These are phyloP conservation scores for Drosophila gunungcola DNA, from an alignment of 1,140 invertebrate genomes.

Conservation along the genomic window DNA sequence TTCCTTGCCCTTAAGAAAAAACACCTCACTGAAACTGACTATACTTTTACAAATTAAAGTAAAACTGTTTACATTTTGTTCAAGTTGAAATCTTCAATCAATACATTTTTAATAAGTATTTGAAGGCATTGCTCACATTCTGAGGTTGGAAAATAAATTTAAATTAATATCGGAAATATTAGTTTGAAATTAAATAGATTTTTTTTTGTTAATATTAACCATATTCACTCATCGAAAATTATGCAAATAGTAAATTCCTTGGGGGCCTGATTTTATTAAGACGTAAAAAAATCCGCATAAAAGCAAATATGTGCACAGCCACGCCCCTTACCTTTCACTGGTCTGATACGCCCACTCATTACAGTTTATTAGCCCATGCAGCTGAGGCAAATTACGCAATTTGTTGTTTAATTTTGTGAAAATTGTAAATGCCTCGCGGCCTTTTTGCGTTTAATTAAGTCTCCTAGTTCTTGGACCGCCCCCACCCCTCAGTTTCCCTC, in stretches of 20 bases:
- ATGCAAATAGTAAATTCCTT: not conserved
- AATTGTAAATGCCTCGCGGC: conserved; percentile 51
- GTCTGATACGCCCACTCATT: conserved; percentile 34
- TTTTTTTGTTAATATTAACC: no score
- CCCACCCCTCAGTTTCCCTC: not conserved
- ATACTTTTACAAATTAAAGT: no score
- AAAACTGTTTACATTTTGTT: no score
- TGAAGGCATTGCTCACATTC: no score
- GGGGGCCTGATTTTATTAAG: not conserved
- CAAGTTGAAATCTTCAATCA: no score
- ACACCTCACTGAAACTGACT: not conserved
- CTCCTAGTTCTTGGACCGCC: conserved; percentile 42
- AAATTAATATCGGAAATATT: no score
- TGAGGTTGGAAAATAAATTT: no score
- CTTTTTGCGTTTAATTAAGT: conserved; percentile 75
- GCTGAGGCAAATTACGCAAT: conserved; percentile 73
- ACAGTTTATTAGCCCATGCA: conserved; percentile 60
- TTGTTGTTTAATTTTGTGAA: conserved; percentile 76
- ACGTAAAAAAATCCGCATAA: conserved; percentile 6
- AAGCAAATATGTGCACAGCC: conserved; percentile 12
- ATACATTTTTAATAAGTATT: no score
- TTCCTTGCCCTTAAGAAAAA: not conserved
- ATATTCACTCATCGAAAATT: not conserved
- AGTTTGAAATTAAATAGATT: no score
- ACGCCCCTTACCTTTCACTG: conserved; percentile 12